Base-by-base conservation (phyloP, 2,797 vertebrate species). In the Sorex maritimensis region DNA sequence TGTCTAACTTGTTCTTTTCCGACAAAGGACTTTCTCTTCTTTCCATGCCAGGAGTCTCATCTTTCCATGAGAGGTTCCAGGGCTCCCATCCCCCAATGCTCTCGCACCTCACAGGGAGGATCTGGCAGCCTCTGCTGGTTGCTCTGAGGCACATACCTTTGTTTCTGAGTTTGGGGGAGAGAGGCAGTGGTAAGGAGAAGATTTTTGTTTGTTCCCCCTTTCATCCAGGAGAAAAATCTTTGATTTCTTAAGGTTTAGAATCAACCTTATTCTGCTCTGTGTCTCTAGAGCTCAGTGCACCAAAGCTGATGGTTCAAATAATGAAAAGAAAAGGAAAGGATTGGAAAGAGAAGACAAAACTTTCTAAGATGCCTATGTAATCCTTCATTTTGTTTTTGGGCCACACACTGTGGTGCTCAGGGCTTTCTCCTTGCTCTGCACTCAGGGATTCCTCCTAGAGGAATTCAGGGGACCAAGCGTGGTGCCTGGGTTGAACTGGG, bases 1-100 rank as follows among this genome's bases (percentile, higher is more conserved):
- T 79, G 55, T 6, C 26, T 23, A 38, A 55, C 26, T 23, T 91
- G 19, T 34, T 87, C 6, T 19, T 86, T 93, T 58, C 2, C 10
- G 49, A 58, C 69, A 23, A 14, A 91, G 38, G 14, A 72, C 58
- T 61, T 95, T 68, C 49, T 95, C 55, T 83, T 63, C 17, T 83
- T 93, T 69, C 86, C 34, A 91, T 72, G 4, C 86, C 61, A 92
- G 24, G 41, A 41, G 11, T 75, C 81, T 75, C 55, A 49, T 77
- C 67, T 91, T 91, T 78, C 38, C 71, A 81, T 65, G 68, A 14
- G n/a, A 71, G 75, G 80, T 61, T 83, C 55, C 34, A 61, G 85
- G 2, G 19, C 9, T 15, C 1, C 30, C n/a, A 23, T 86, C 28
- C 11, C 26, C 10, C 14, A 19, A 69, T 72, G 14, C 21, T 81